A percentile compares a stretch with the other conserved stretches of the same genome.
These are phyloP conservation scores for Drosophila neotestacea DNA, from an alignment of 2,888 invertebrate genomes.

Conservation along the genomic window DNA sequence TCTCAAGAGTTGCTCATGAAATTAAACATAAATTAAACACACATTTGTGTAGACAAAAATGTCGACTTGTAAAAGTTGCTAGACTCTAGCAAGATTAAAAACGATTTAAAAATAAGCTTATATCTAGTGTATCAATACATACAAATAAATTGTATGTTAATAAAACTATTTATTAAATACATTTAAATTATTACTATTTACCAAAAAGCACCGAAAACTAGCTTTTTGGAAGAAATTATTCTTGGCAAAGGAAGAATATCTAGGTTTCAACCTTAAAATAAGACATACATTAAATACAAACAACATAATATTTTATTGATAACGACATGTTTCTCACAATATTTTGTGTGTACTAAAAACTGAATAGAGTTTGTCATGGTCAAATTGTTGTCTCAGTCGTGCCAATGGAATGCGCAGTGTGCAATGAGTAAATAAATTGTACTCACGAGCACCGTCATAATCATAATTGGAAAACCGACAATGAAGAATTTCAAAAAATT, in stretches of 20 bases:
- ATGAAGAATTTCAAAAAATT: slow-evolving; percentile 93
- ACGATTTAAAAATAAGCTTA: too few relatives aligned
- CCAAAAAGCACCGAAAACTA: too few relatives aligned
- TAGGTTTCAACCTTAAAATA: too few relatives aligned
- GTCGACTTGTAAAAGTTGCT: too few relatives aligned
- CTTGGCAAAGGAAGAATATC: too few relatives aligned
- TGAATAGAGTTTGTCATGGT: too few relatives aligned
- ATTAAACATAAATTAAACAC: not conserved
- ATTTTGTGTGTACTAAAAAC: too few relatives aligned
- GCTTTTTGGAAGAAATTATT: too few relatives aligned
- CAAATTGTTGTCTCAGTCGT: slow-evolving; percentile 66
- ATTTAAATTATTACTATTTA: too few relatives aligned
- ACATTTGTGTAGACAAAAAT: not conserved
- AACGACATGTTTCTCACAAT: too few relatives aligned
- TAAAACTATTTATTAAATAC: too few relatives aligned
- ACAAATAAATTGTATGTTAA: not conserved
- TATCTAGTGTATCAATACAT: not conserved
- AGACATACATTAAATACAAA: not conserved
- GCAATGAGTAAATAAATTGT: slow-evolving; percentile 89
- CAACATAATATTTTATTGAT: not conserved
- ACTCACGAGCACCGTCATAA: slow-evolving; percentile 88
- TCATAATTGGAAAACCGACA: slow-evolving; percentile 93
- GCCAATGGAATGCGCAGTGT: slow-evolving; percentile 89
- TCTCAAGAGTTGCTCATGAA: not conserved
- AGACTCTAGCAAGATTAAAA: too few relatives aligned